These are phyloP conservation scores for Drosophila virilis DNA, from an alignment of 1,140 invertebrate genomes.

Conservation along the genomic window DNA sequence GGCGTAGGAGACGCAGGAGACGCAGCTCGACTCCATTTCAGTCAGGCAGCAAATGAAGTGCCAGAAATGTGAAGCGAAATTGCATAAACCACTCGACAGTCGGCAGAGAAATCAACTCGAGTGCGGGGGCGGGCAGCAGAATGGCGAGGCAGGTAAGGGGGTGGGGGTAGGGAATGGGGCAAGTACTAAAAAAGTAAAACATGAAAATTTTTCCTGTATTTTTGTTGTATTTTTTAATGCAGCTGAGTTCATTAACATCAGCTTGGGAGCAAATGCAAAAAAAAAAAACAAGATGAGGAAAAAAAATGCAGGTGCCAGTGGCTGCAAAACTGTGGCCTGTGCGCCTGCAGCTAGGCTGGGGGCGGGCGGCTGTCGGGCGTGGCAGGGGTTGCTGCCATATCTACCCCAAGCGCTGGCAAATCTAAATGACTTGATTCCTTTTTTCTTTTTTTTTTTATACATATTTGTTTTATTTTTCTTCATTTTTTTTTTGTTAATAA, in stretches of 20 bases:
- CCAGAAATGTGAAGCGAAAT: conserved; percentile 79
- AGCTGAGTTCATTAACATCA: conserved; percentile 77
- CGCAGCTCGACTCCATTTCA: conserved; percentile 29
- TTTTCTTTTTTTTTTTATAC: conserved; percentile 45
- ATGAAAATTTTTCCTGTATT: conserved; percentile 21
- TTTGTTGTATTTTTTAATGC: conserved; percentile 53
- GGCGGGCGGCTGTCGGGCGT: too few species aligned
- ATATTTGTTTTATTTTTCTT: conserved; percentile 38
- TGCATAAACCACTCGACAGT: conserved; percentile 75
- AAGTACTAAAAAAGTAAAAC: conserved; percentile 33
- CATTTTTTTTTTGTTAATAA: conserved; percentile 20
- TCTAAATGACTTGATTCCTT: conserved; percentile 83
- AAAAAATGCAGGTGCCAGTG: conserved; percentile 65
- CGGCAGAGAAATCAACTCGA: conserved; percentile 57
- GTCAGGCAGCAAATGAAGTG: conserved; percentile 71
- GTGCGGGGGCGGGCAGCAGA: conserved; percentile 9
- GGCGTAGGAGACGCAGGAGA: neutral
- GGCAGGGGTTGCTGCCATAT: conserved; percentile 61
- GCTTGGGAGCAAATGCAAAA: conserved; percentile 40
- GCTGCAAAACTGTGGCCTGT: conserved; percentile 54
- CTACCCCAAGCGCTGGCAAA: conserved; percentile 75
- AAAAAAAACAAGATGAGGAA: conserved; percentile 9
- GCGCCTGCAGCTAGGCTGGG: neutral
- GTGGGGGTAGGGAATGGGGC: neutral
- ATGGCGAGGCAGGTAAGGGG: neutral